These are phyloP conservation scores for Syrista parreyssii DNA, from an alignment of 2,888 invertebrate genomes.

Conservation along the genomic window DNA sequence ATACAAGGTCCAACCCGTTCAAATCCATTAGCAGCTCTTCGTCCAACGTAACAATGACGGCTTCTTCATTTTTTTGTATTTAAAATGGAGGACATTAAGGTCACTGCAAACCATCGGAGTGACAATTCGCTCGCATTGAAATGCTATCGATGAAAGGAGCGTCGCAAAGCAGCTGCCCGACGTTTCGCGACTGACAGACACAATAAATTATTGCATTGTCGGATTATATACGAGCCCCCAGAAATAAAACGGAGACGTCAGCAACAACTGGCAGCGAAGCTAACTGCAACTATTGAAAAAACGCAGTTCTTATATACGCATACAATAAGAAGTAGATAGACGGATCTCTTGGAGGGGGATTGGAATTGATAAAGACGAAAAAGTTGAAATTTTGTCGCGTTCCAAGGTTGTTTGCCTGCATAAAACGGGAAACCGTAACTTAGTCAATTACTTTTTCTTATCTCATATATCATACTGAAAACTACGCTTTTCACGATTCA, in stretches of 20 bases:
- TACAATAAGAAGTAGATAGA: background rate
- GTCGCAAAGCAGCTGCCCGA: too few relatives aligned
- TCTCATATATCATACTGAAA: conserved; percentile 33
- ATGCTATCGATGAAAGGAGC: background rate
- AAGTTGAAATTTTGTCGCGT: background rate
- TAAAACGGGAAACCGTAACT: background rate
- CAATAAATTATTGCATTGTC: background rate
- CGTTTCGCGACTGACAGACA: background rate
- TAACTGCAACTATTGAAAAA: background rate
- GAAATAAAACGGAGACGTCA: background rate
- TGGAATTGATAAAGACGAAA: background rate
- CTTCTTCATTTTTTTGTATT: background rate
- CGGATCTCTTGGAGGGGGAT: background rate
- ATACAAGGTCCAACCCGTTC: background rate
- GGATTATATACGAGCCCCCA: background rate
- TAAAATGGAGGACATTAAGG: background rate
- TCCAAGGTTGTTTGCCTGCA: background rate
- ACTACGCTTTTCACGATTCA: conserved; percentile 50
- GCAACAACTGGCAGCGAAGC: background rate
- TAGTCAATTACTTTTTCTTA: background rate
- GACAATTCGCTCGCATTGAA: background rate
- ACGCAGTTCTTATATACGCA: background rate
- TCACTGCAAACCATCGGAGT: background rate
- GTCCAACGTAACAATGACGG: background rate
- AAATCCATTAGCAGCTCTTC: background rate